Conservation (phyloP, 2,888 invertebrate genomes). For the Dicycla oo region DNA sequence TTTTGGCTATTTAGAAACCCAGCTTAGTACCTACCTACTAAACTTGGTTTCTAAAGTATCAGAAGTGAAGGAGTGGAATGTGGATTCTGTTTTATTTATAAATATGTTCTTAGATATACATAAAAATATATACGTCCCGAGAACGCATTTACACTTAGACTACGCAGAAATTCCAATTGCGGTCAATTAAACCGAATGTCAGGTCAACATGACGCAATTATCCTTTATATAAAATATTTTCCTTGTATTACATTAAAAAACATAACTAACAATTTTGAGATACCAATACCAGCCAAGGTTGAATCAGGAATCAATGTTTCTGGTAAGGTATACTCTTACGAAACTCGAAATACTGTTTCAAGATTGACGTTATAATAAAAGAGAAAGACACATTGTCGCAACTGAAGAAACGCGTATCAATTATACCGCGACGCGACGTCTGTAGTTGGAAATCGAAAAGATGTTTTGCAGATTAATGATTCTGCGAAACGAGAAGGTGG, state of each 20-base stretch:
- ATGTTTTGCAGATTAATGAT: constrained; percentile 58
- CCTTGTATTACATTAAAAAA: constrained; percentile 51
- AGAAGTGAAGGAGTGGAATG: not conserved
- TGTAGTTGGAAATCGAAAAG: constrained; percentile 59
- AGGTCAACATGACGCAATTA: constrained; percentile 41
- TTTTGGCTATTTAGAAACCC: no score
- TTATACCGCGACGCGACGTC: constrained; percentile 5
- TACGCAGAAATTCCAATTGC: constrained; percentile 53
- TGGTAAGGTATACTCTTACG: constrained; percentile 58
- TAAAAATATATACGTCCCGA: constrained; percentile 11
- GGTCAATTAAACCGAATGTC: constrained; percentile 49
- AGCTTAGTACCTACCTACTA: not conserved
- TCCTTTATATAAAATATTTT: constrained; percentile 52
- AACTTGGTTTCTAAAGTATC: not conserved
- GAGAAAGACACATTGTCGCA: constrained; percentile 38
- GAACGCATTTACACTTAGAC: constrained; percentile 18
- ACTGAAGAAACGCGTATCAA: constrained; percentile 17
- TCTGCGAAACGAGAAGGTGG: constrained; percentile 71
- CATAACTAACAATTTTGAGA: constrained; percentile 18
- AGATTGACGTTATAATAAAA: constrained; percentile 27
- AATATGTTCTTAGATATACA: constrained; percentile 2
- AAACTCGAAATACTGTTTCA: constrained; percentile 54
- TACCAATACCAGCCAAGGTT: constrained; percentile 32
- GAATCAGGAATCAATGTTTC: constrained; percentile 40
- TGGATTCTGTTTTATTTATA: not conserved